Evolutionary conservation across 64 coral and sea anemone species (phyloP), one percentile per base, ranked within the genome.

Genomic region (Stylophora pistillata): DNA sequence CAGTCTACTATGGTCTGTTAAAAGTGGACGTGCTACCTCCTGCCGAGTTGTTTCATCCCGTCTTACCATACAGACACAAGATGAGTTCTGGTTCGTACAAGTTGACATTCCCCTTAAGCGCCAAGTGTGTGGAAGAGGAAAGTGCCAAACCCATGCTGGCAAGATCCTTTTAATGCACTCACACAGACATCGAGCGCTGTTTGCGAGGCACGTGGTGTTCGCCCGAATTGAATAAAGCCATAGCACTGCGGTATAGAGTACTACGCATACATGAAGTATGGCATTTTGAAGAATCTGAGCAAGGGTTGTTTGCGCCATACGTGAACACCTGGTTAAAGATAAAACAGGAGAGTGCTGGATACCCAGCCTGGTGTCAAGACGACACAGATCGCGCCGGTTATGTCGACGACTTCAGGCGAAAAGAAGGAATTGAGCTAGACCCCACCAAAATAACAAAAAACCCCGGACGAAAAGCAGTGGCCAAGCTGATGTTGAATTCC

Each of bases 401-500:
- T 9, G 7, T 58, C 23, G 3, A 5, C 14, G 55, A 74, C 0
- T 71, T 47, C 11, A 7, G 9, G 3, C 0, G n/a, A 9, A 65
- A 66, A 16, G 59, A 72, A 27, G 66, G 34, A 0, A 13, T 86
- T 9, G 9, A 71, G 26, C 63, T 86, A 34, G 65, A 86, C 2
- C 16, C 15, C 2, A 33, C 17, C 82, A 28, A 55, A 4, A 52
- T 86, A 0, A 2, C 3, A 2, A 17, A 54, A 6, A 86, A 86
- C 37, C 82, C 82, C 4, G 82, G 82, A 0, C 33, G 33, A 0
- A 33, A 70, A 2, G 54, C 32, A 13, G 11, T 53, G 11, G 82
- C 82, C 31, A 86, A 86, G 56, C 70, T 86, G 27, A 41, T 73
- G 31, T 28, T 86, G 0, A 86, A 86, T 53, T 53, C 68, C 0